Conservation (phyloP, 2,113 vertebrate species). For the Amphiprion ocellaris region DNA sequence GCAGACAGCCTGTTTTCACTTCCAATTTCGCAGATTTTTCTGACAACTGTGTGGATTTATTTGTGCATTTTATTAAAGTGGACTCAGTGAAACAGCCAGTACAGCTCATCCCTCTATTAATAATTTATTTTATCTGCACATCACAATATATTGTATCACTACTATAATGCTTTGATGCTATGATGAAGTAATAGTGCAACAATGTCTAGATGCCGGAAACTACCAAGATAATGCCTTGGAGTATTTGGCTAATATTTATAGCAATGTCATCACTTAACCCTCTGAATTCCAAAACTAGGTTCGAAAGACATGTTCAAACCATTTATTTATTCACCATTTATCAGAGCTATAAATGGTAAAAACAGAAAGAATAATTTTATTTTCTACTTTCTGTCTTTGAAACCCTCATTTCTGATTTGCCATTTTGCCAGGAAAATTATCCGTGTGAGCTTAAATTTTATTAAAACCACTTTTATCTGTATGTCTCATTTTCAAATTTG, state of each 20-base stretch:
- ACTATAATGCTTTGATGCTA: background rate
- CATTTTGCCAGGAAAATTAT: no score
- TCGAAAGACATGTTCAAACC: no score
- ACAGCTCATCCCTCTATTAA: background rate
- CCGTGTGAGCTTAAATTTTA: no score
- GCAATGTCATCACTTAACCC: background rate
- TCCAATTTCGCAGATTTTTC: constrained; percentile 34
- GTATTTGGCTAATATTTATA: background rate
- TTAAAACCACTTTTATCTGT: no score
- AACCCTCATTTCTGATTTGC: no score
- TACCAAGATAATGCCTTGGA: background rate
- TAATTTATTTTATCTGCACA: constrained; percentile 5
- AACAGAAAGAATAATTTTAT: no score
- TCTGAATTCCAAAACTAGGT: no score
- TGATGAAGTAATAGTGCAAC: background rate
- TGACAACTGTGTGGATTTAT: constrained; percentile 38
- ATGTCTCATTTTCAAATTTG: no score
- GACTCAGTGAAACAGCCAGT: background rate
- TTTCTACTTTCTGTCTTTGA: no score
- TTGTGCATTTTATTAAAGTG: constrained; percentile 21
- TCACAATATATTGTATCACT: background rate
- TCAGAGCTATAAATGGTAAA: background rate
- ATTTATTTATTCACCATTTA: no score
- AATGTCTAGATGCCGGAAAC: background rate
- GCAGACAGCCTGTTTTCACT: constrained; percentile 64